A percentile compares a stretch with the other conserved stretches of the same genome.
Conservation (phyloP, 2,888 invertebrate genomes). For the Phania funesta region DNA sequence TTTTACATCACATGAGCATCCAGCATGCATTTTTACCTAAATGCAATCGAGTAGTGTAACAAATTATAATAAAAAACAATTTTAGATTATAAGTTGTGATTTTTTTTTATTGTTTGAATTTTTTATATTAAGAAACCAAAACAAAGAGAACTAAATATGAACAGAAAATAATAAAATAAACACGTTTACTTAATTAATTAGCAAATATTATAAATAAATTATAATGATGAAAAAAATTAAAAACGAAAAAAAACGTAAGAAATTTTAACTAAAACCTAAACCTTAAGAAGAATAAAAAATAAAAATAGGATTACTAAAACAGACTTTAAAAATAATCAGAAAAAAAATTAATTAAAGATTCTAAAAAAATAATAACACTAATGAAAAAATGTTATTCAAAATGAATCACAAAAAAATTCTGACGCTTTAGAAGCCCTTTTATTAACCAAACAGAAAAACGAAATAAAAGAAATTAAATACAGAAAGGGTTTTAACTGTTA, state of each 20-base stretch:
- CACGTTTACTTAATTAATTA: slow-evolving; percentile 59
- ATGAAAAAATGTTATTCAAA: slow-evolving; percentile 54
- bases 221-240: slow-evolving; percentile 37
- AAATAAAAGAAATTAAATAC: slow-evolving; percentile 28
- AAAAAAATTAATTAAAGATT: slow-evolving; percentile 49
- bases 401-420: slow-evolving; percentile 59
- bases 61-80: neutral
- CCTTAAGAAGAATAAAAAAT: slow-evolving; percentile 17
- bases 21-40: neutral
- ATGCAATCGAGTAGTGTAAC: slow-evolving; percentile 32
- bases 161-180: slow-evolving; percentile 41
- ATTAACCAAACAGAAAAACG: slow-evolving; percentile 53
- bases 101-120: slow-evolving; percentile 53
- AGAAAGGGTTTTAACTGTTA: slow-evolving; percentile 66
- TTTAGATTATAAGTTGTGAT: slow-evolving; percentile 57
- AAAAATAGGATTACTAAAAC: slow-evolving; percentile 49
- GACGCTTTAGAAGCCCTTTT: slow-evolving; percentile 68
- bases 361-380: slow-evolving; percentile 46
- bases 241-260: slow-evolving; percentile 38
- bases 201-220: slow-evolving; percentile 59
- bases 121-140: slow-evolving; percentile 53
- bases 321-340: slow-evolving; percentile 32
- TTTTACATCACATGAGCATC: neutral
- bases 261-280: slow-evolving; percentile 55
- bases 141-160: slow-evolving; percentile 29